Percentiles rank a stretch among this genome's conserved stretches.
These are phyloP conservation scores for Silurus glanis DNA, from an alignment of 2,113 vertebrate genomes.

Conservation along the genomic window DNA sequence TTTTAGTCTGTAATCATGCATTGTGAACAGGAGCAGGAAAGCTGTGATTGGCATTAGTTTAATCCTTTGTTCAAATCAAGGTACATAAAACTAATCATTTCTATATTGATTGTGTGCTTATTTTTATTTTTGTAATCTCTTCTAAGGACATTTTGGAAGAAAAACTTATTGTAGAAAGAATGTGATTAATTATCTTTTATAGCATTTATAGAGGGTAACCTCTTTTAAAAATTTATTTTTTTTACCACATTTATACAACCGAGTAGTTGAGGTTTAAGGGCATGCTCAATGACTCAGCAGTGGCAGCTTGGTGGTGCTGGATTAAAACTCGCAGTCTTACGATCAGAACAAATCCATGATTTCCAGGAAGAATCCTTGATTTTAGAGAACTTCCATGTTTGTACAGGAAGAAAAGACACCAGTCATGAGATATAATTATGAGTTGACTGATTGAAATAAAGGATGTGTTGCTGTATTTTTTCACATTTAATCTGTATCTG, in stretches of 20 bases:
- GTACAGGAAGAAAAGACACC: background rate
- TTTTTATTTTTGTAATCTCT: background rate
- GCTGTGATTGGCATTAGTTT: background rate
- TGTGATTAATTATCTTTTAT: background rate
- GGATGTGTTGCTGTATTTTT: background rate
- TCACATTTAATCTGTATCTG: background rate
- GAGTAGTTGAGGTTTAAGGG: background rate
- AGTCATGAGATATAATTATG: background rate
- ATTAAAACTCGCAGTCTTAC: background rate
- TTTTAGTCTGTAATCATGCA: background rate
- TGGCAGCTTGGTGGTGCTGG: background rate
- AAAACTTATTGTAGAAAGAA: background rate
- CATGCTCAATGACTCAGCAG: background rate
- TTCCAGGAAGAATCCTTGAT: background rate
- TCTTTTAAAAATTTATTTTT: too few relatives aligned
- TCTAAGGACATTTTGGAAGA: background rate
- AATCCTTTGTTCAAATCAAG: background rate
- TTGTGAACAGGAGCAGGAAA: slow-evolving; percentile 10
- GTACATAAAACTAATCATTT: background rate
- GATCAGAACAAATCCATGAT: background rate
- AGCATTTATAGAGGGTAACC: too few relatives aligned
- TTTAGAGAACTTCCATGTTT: background rate
- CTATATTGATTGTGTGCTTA: background rate
- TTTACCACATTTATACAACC: background rate
- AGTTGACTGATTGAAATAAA: background rate